Percentiles rank a stretch among this genome's conserved stretches.
These are phyloP conservation scores for Cephus cinctus DNA, from an alignment of 1,140 invertebrate genomes.

Conservation along the genomic window DNA sequence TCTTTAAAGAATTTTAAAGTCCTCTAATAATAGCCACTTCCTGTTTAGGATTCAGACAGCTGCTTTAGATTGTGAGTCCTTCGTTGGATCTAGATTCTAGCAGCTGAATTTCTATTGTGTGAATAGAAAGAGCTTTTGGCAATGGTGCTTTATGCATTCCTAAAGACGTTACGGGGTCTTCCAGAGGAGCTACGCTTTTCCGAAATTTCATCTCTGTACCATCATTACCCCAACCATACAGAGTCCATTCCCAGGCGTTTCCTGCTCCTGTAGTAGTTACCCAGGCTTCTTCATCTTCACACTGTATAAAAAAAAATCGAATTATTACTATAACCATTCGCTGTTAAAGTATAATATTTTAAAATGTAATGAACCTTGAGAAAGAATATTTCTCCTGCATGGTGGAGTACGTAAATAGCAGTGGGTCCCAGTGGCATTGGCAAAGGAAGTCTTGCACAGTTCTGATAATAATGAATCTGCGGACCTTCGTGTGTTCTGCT, in stretches of 20 bases:
- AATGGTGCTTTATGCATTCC: constrained; percentile 28
- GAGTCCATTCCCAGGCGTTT: constrained; percentile 37
- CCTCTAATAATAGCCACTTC: constrained; percentile 9
- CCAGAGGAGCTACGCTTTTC: constrained; percentile 33
- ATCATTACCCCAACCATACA: constrained; percentile 25
- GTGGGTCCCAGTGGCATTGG: constrained; percentile 38
- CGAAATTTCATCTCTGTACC: constrained; percentile 34
- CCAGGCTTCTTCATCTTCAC: constrained; percentile 37
- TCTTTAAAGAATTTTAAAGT: constrained; percentile 14
- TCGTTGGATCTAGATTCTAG: constrained; percentile 26
- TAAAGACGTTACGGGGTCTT: constrained; percentile 20
- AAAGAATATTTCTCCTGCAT: constrained; percentile 39
- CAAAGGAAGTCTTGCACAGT: constrained; percentile 30
- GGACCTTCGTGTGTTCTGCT: constrained; percentile 31
- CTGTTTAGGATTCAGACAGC: too few relatives aligned
- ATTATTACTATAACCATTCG: constrained; percentile 5
- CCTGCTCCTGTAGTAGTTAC: constrained; percentile 25
- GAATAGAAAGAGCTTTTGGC: constrained; percentile 28
- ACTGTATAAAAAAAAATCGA: constrained; percentile 21
- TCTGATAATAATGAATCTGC: constrained; percentile 42
- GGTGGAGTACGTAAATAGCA: constrained; percentile 40
- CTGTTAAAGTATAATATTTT: constrained; percentile 8
- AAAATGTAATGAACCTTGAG: constrained; percentile 33
- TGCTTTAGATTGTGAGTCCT: too few relatives aligned
- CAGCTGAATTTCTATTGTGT: constrained; percentile 31